These are phyloP conservation scores for Eledona agricola DNA, from an alignment of 2,888 invertebrate genomes.

Conservation along the genomic window DNA sequence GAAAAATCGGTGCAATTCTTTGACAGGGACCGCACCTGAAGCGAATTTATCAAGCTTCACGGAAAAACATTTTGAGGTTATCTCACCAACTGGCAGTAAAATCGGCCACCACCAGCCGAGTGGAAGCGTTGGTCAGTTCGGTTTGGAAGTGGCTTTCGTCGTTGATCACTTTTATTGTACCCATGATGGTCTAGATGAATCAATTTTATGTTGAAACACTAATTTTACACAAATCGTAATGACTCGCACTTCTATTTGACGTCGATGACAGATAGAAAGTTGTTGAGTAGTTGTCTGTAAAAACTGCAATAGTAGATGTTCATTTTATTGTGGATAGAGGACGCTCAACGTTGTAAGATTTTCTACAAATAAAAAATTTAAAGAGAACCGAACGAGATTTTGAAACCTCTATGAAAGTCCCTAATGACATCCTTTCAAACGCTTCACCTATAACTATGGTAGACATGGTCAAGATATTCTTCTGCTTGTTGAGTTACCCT, in stretches of 20 bases:
- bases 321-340: too few relatives aligned
- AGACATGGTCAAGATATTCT: too few relatives aligned
- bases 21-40: constrained; percentile 96
- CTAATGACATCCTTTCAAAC: too few relatives aligned
- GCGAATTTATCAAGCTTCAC: constrained; percentile 5
- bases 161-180: constrained; percentile 70
- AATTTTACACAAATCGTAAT: constrained; percentile 11
- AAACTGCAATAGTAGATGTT: too few relatives aligned
- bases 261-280: constrained; percentile 12
- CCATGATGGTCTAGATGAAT: constrained; percentile 53
- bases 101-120: constrained; percentile 91
- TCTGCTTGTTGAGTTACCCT: too few relatives aligned
- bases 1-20: constrained; percentile 91
- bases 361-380: too few relatives aligned
- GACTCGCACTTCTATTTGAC: constrained; percentile 23
- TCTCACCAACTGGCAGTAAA: constrained; percentile 93
- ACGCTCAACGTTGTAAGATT: too few relatives aligned
- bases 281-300: too few relatives aligned
- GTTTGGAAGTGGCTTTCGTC: constrained; percentile 85
- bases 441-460: too few relatives aligned
- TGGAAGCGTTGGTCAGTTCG: constrained; percentile 84
- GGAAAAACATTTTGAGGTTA: constrained; percentile 39
- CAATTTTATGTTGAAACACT: constrained; percentile 4
- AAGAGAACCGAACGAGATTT: too few relatives aligned
- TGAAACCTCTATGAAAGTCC: too few relatives aligned